Evolutionary conservation across 2,888 invertebrate species (phyloP).

Genomic region (Mylabris sibirica): DNA sequence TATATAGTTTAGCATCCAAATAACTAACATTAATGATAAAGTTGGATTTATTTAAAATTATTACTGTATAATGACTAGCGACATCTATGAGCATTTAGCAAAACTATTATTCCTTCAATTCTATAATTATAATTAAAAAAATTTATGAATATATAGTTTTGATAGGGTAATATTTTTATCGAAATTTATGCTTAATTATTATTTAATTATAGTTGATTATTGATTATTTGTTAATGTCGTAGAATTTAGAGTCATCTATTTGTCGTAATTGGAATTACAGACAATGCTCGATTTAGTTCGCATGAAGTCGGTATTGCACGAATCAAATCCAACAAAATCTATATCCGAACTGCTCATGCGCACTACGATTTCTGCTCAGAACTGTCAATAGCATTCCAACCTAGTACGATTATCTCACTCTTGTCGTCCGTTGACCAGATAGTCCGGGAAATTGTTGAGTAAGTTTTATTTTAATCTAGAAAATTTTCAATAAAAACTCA

Average conservation of each 20-base stretch:
- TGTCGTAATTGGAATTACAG: not conserved
- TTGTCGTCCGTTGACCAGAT: constrained; percentile 57
- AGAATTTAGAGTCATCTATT: not conserved
- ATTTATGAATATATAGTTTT: too few relatives aligned
- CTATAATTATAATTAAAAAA: too few relatives aligned
- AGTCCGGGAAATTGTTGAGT: constrained; percentile 67
- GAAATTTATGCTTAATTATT: too few relatives aligned
- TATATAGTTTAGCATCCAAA: too few relatives aligned
- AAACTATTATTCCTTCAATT: too few relatives aligned
- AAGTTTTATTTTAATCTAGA: constrained; percentile 42
- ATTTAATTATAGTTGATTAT: too few relatives aligned
- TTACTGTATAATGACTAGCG: too few relatives aligned
- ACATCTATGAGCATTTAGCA: too few relatives aligned
- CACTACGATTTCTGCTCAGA: constrained; percentile 62
- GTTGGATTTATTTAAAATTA: too few relatives aligned
- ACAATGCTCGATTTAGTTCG: not conserved
- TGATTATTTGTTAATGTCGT: too few relatives aligned
- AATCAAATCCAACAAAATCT: not conserved
- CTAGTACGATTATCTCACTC: constrained; percentile 62
- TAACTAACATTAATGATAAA: too few relatives aligned
- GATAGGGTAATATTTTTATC: too few relatives aligned
- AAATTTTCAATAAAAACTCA: constrained; percentile 37
- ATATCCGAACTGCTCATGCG: constrained; percentile 21
- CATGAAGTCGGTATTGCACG: not conserved
- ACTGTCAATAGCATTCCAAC: constrained; percentile 65